A percentile compares a stretch with the other conserved stretches of the same genome.
phyloP scores from a whole-genome alignment of 2,888 invertebrate genomes.

The Hedya salicella region DNA sequence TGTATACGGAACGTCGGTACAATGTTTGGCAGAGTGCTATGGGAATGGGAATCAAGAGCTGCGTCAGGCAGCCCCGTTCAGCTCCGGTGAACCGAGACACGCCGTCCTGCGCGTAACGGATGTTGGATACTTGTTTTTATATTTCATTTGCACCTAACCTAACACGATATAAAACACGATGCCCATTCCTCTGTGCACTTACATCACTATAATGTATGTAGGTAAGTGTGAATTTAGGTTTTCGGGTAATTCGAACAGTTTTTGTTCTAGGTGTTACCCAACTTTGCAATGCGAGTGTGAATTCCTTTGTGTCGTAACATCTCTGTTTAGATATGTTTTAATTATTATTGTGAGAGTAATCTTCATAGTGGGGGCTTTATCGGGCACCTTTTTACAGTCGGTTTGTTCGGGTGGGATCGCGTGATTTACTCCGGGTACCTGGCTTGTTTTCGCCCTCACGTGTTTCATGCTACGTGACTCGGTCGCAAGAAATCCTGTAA shows the following conservation, averaged over 20 bases:
- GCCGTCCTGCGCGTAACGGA: slow-evolving; percentile 79
- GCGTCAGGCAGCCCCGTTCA: slow-evolving; percentile 71
- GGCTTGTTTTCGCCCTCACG: slow-evolving; percentile 27
- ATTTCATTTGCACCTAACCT: slow-evolving; percentile 50
- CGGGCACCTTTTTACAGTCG: slow-evolving; percentile 25
- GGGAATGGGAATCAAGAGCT: slow-evolving; percentile 55
- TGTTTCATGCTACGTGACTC: slow-evolving; percentile 30
- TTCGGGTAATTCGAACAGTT: slow-evolving; percentile 59
- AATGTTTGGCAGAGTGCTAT: slow-evolving; percentile 50
- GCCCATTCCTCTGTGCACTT: slow-evolving; percentile 32
- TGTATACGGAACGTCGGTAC: slow-evolving; percentile 37
- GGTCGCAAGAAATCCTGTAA: slow-evolving; percentile 32
- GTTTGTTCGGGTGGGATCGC: slow-evolving; percentile 24
- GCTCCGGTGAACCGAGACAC: slow-evolving; percentile 80
- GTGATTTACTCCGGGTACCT: slow-evolving; percentile 41
- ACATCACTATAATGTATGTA: slow-evolving; percentile 31
- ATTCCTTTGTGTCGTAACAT: slow-evolving; percentile 55
- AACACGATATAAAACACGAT: slow-evolving; percentile 10
- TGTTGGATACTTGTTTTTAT: slow-evolving; percentile 70
- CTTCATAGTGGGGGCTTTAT: slow-evolving; percentile 32
- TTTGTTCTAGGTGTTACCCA: slow-evolving; percentile 47
- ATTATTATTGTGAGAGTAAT: slow-evolving; percentile 51
- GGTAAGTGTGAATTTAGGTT: slow-evolving; percentile 52
- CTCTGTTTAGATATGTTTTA: slow-evolving; percentile 50
- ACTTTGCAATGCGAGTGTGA: slow-evolving; percentile 67